A percentile compares a stretch with the other conserved stretches of the same genome.
Conservation (phyloP, 2,888 invertebrate species). For the Tiliacea citrago region DNA sequence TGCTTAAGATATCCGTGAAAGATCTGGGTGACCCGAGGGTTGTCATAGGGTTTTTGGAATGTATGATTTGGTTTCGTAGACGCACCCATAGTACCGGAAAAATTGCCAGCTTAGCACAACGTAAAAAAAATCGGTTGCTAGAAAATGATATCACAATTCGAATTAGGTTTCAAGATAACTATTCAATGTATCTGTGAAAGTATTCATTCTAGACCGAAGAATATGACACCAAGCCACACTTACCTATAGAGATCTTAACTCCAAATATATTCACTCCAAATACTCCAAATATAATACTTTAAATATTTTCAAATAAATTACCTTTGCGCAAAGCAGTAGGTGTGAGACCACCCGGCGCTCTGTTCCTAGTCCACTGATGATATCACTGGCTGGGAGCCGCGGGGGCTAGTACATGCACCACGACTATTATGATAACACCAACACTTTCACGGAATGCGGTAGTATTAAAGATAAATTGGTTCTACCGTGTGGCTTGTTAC, state of each 20-base stretch:
- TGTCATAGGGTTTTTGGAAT: too few species aligned
- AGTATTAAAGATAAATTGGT: conserved; percentile 42
- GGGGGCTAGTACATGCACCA: conserved; percentile 49
- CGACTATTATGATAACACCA: conserved; percentile 40
- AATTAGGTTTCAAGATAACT: neutral
- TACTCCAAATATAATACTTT: conserved; percentile 17
- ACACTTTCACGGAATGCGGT: conserved; percentile 52
- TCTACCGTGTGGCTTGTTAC: conserved; percentile 26
- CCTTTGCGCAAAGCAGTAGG: conserved; percentile 34
- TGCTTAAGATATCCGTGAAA: too few species aligned
- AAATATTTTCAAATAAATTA: conserved; percentile 43
- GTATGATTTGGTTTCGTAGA: neutral
- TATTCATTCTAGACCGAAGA: neutral
- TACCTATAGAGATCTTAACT: conserved; percentile 4
- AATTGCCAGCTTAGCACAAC: neutral
- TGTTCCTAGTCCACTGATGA: conserved; percentile 40
- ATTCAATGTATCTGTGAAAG: neutral
- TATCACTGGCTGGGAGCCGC: conserved; percentile 48
- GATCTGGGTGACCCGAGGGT: too few species aligned
- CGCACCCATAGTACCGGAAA: neutral
- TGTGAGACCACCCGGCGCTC: conserved; percentile 54
- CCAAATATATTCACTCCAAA: conserved; percentile 23
- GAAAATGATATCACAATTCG: neutral
- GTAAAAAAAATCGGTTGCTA: neutral
- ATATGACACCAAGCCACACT: neutral